Evolutionary conservation across 2,113 vertebrate species (phyloP).

Genomic region (Dasyprocta punctata): DNA sequence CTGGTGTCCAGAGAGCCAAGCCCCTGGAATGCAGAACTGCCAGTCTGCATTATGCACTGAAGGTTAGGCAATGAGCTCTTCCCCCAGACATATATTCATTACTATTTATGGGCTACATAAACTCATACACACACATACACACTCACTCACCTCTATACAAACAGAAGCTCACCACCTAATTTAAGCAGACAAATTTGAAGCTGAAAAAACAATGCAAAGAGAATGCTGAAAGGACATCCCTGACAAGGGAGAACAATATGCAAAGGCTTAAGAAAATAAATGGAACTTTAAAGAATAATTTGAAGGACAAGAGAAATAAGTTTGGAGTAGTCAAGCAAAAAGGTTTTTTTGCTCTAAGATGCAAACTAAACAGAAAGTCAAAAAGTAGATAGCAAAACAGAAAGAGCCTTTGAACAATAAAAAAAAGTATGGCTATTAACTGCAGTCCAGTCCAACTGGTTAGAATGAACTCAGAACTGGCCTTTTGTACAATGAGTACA

Average conservation of each 20-base stretch:
- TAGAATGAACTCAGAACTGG: not conserved
- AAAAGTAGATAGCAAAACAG: not conserved
- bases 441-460: not conserved
- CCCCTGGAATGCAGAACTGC: not conserved
- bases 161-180: slow-evolving; percentile 66
- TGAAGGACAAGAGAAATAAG: slow-evolving; percentile 70
- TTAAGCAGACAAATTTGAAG: slow-evolving; percentile 68
- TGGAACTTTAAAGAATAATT: slow-evolving; percentile 55
- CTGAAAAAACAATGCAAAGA: slow-evolving; percentile 60
- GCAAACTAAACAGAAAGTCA: slow-evolving; percentile 53
- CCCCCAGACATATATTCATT: slow-evolving; percentile 64
- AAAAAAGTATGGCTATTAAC: slow-evolving; percentile 44
- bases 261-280: slow-evolving; percentile 62
- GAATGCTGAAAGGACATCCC: slow-evolving; percentile 58
- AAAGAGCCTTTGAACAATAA: slow-evolving; percentile 50
- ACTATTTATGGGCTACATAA: slow-evolving; percentile 68
- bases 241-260: slow-evolving; percentile 46
- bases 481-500: not conserved
- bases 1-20: slow-evolving; percentile 20
- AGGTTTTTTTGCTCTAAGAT: not conserved
- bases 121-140: not conserved
- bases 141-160: slow-evolving; percentile 72
- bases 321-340: slow-evolving; percentile 29
- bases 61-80: slow-evolving; percentile 56
- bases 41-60: slow-evolving; percentile 55